A percentile compares a stretch with the other conserved stretches of the same genome.
These are phyloP conservation scores for Ellobius talpinus DNA, from an alignment of 2,113 vertebrate species.

Conservation along the genomic window DNA sequence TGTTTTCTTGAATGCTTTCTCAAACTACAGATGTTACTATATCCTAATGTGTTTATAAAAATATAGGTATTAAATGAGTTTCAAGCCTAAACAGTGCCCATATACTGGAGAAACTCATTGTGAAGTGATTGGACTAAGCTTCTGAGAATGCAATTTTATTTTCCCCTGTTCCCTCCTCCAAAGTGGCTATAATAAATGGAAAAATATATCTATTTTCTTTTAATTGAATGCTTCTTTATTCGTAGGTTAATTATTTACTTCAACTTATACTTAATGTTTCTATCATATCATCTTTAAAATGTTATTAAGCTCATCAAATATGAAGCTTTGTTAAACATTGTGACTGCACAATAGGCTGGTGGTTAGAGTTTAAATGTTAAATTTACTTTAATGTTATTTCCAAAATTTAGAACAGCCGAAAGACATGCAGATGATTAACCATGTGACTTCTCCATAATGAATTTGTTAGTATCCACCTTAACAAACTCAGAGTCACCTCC, in stretches of 20 bases:
- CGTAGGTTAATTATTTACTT: background rate
- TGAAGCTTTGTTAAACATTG: background rate
- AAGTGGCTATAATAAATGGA: background rate
- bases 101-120: conserved; percentile 11
- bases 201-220: conserved; percentile 20
- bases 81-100: background rate
- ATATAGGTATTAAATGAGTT: conserved; percentile 10
- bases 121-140: background rate
- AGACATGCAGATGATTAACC: background rate
- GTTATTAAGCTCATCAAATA: background rate
- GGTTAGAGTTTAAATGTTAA: background rate
- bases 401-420: background rate
- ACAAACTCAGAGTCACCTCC: background rate
- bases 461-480: background rate
- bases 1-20: conserved; percentile 15
- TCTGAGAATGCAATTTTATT: background rate
- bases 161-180: background rate
- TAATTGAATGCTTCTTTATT: conserved; percentile 22
- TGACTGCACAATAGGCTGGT: background rate
- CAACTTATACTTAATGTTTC: conserved; percentile 2
- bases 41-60: conserved; percentile 32
- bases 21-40: background rate
- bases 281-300: conserved; percentile 4
- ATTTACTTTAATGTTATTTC: background rate
- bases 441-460: background rate